Base-by-base conservation (phyloP, 2,888 invertebrate genomes). In the Agrilus biguttatus region DNA sequence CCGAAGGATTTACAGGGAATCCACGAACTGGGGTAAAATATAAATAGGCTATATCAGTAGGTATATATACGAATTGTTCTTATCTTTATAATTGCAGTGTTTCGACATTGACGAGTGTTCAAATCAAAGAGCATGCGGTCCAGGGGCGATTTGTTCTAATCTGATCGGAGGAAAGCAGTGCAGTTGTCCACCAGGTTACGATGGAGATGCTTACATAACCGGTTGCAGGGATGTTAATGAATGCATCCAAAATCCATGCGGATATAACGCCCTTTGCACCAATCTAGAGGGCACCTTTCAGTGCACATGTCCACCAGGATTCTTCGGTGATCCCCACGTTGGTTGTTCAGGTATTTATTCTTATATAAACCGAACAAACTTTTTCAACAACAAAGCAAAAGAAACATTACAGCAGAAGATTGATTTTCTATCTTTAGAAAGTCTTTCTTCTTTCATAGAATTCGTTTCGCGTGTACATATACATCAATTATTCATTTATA, bases 61-160 rank as follows among this genome's bases (percentile, higher is more conserved):
- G 4, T 3, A 32, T 2, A 33, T 32, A 36, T 13, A 8, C 14
- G 32, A 21, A 13, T 14, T 39, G 10, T 12, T 37, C n/a, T 19
- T 41, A 17, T 10, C 14, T 45, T 28, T 21, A 23, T 44, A 21
- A 49, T 47, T 56, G 36, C 56, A 83, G 81, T 90, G 90, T 62
- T 73, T 77, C 54, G 90, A 91, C 64, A 68, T 88, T 49, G 80
- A 91, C 66, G 91, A 91, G 69, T 92, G 91, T 66, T 69, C 74
- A 51, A 72, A 73, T 55, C 74, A 73, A 38, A 68, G 70, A 49
- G 77, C 79, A 41, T 93, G 93, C 64, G 90, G 85, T 40, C 72
- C 75, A 36, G 80, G 82, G 48, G 86, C 92, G 14, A 65, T 78
- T 43, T 91, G 91, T 68, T 75, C 77, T 42, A 90, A 91, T 65